A percentile compares a stretch with the other conserved stretches of the same genome.
These are phyloP conservation scores for Enteromius unitaeniatus DNA, from an alignment of 2,797 vertebrate genomes.

Conservation along the genomic window DNA sequence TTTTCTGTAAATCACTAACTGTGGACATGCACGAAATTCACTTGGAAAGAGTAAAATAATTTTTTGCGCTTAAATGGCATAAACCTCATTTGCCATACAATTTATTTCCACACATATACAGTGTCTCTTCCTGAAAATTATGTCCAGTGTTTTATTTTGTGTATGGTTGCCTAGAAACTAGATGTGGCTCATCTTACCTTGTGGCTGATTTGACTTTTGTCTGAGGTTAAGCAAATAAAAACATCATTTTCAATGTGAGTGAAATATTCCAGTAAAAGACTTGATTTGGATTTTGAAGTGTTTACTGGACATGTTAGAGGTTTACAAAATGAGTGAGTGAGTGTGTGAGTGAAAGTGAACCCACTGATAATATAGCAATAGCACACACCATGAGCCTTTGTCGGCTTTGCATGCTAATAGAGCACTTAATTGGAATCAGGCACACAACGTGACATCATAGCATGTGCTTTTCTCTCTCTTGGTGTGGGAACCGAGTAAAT, in stretches of 20 bases:
- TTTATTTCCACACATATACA: not conserved
- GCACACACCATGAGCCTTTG: not conserved
- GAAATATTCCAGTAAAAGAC: not conserved
- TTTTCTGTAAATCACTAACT: constrained; percentile 18
- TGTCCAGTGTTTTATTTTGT: constrained; percentile 22
- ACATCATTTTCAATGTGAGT: not conserved
- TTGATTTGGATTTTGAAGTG: constrained; percentile 18
- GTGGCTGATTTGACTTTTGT: constrained; percentile 17
- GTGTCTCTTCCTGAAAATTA: constrained; percentile 4
- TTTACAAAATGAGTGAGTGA: not conserved
- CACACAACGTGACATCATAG: constrained; percentile 84
- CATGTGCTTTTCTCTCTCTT: constrained; percentile 43
- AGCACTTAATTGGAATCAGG: constrained; percentile 79
- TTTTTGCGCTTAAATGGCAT: not conserved
- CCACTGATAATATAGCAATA: constrained; percentile 3
- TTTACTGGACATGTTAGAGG: not conserved
- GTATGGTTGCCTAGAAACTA: constrained; percentile 35
- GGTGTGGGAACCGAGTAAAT: constrained; percentile 64
- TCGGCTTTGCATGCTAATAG: constrained; percentile 73
- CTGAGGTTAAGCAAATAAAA: constrained; percentile 4
- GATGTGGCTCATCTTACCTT: not conserved
- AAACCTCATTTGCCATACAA: not conserved
- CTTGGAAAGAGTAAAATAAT: constrained; percentile 1
- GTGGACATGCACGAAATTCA: not conserved
- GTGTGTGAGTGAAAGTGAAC: not conserved